Evolutionary conservation across 1,140 invertebrate genomes (phyloP).

Genomic region (Popillia japonica): DNA sequence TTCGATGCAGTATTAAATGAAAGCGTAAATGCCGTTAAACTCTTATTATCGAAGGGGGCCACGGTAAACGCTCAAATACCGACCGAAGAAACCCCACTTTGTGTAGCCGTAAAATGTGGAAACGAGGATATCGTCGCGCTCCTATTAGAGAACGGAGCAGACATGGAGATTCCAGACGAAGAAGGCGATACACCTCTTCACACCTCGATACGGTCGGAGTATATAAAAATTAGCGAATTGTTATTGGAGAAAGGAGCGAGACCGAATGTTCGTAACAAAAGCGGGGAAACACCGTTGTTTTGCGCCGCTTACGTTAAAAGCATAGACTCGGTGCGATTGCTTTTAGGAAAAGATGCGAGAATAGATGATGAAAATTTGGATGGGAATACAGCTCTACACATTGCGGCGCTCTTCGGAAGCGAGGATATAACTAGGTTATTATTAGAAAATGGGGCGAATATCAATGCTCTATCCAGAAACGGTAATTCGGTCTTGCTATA

Average conservation of each 20-base stretch:
- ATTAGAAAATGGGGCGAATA: conserved; percentile 15
- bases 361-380: neutral
- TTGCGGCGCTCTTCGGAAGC: neutral
- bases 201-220: neutral
- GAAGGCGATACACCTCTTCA: neutral
- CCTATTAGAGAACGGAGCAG: neutral
- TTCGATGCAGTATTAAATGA: too few species aligned
- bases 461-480: neutral
- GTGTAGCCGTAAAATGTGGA: too few species aligned
- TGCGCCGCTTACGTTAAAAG: neutral
- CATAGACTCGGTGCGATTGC: neutral
- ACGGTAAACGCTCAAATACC: too few species aligned
- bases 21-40: too few species aligned
- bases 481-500: too few species aligned
- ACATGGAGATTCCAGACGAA: neutral
- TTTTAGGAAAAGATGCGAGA: neutral
- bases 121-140: neutral
- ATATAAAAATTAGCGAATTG: neutral
- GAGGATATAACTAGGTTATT: neutral
- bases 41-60: too few species aligned
- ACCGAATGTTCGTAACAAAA: neutral
- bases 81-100: too few species aligned
- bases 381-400: neutral
- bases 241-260: neutral
- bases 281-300: neutral